A percentile compares a stretch with the other conserved stretches of the same genome.
These are phyloP conservation scores for Julus scandinavius DNA, from an alignment of 2,888 invertebrate species.

Conservation along the genomic window DNA sequence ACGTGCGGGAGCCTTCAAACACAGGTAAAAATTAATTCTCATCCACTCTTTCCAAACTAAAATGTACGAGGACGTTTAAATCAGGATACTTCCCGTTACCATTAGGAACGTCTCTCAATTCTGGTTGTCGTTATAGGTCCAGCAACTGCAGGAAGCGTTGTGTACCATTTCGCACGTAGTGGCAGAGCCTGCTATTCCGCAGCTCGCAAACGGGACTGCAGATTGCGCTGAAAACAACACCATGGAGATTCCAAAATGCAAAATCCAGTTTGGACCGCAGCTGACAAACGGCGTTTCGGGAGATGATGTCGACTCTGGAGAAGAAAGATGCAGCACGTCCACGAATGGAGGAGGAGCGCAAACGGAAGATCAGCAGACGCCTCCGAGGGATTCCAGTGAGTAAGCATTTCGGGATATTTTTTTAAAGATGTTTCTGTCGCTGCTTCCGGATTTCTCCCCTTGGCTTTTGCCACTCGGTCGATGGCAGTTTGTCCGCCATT, in stretches of 20 bases:
- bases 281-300: background rate
- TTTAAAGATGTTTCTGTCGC: background rate
- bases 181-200: conserved; percentile 1
- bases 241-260: background rate
- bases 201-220: background rate
- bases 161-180: conserved; percentile 50
- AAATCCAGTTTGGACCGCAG: background rate
- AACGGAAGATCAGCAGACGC: background rate
- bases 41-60: background rate
- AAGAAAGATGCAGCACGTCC: background rate
- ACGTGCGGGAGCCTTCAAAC: conserved; percentile 43
- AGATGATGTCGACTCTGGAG: background rate
- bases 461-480: background rate
- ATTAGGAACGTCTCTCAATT: background rate
- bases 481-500: background rate
- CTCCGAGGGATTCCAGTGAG: background rate
- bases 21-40: conserved; percentile 47
- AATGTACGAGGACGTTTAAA: too few species aligned
- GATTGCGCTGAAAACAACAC: background rate
- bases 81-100: too few species aligned
- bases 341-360: background rate
- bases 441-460: background rate
- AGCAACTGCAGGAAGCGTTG: conserved; percentile 56
- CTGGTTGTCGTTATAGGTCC: conserved; percentile 52
- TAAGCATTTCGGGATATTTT: background rate